A percentile compares a stretch with the other conserved stretches of the same genome.
phyloP scores from a whole-genome alignment of 2,113 vertebrate genomes.

The Microcebus lehilahytsara region DNA sequence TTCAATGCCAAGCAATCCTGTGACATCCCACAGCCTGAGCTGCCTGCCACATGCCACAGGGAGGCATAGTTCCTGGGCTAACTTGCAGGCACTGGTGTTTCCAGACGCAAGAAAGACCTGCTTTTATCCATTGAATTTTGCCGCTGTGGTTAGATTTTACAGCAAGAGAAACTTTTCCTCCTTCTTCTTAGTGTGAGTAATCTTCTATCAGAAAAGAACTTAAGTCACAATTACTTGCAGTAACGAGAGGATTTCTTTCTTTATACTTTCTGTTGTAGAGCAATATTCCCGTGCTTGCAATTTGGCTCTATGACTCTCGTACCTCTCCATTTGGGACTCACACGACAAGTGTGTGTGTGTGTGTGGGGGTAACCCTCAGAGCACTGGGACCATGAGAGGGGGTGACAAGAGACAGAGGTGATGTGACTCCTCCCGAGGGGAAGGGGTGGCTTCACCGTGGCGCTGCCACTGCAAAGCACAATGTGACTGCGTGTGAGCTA shows the following conservation, averaged over 20 bases:
- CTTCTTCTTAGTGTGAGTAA: not conserved
- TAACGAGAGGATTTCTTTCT: not conserved
- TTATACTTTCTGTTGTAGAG: not conserved
- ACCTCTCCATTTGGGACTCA: not conserved
- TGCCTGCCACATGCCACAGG: no score
- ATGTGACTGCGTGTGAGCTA: accelerated
- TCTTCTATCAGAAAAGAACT: not conserved
- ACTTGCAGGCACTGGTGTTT: no score
- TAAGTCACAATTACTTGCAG: not conserved
- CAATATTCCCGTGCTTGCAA: not conserved
- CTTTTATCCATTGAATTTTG: not conserved
- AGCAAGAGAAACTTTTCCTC: not conserved
- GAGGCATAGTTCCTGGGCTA: not conserved
- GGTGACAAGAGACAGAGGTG: not conserved
- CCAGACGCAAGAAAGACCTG: not conserved
- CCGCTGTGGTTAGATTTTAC: not conserved
- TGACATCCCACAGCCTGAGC: no score
- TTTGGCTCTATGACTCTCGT: no score
- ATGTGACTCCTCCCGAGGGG: no score
- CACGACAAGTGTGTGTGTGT: no score
- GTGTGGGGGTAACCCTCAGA: no score
- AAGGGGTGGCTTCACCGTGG: accelerated
- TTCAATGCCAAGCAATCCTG: not conserved
- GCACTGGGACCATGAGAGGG: not conserved
- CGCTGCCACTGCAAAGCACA: accelerated